These are phyloP conservation scores for Aurelia sp. DNA, from an alignment of 30 jellyfish, hydroid and myxozoan species.

Conservation along the genomic window DNA sequence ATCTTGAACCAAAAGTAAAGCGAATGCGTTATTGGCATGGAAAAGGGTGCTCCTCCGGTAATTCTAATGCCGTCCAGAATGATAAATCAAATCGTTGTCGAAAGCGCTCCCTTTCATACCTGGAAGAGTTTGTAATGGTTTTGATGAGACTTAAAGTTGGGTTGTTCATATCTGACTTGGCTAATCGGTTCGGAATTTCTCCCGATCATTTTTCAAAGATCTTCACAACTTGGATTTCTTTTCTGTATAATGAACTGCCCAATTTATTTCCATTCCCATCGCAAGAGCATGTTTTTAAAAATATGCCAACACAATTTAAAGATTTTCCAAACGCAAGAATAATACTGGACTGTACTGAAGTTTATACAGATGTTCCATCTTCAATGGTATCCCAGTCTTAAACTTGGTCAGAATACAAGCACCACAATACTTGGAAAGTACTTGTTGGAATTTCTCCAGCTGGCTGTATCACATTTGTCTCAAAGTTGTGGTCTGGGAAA, in stretches of 20 bases:
- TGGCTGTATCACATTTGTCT: no score
- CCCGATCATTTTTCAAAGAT: constrained; percentile 63
- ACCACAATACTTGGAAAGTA: constrained; percentile 50
- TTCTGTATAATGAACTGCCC: constrained; percentile 58
- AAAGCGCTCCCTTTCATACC: constrained; percentile 40
- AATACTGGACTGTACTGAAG: constrained; percentile 62
- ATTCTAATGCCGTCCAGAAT: not conserved
- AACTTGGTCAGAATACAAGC: constrained; percentile 47
- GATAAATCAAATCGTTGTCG: constrained; percentile 53
- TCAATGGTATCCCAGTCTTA: constrained; percentile 38
- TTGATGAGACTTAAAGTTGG: constrained; percentile 68
- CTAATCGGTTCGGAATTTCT: constrained; percentile 61
- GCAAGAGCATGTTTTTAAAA: constrained; percentile 17
- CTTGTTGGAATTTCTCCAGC: constrained; percentile 49
- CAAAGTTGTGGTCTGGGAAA: constrained; percentile 50
- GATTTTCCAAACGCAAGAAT: constrained; percentile 47
- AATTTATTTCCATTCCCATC: constrained; percentile 70
- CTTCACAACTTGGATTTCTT: constrained; percentile 67
- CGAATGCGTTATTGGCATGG: constrained; percentile 55
- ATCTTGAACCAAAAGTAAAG: constrained; percentile 44
- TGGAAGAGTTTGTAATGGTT: constrained; percentile 51
- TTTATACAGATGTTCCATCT: constrained; percentile 51
- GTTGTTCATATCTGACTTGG: constrained; percentile 59
- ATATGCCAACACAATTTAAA: constrained; percentile 42
- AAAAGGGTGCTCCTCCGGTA: not conserved